Percentiles rank a stretch among this genome's conserved stretches.
Evolutionary conservation across 2,888 invertebrate genomes (phyloP).

Genomic region (Ypsolopha sequella): DNA sequence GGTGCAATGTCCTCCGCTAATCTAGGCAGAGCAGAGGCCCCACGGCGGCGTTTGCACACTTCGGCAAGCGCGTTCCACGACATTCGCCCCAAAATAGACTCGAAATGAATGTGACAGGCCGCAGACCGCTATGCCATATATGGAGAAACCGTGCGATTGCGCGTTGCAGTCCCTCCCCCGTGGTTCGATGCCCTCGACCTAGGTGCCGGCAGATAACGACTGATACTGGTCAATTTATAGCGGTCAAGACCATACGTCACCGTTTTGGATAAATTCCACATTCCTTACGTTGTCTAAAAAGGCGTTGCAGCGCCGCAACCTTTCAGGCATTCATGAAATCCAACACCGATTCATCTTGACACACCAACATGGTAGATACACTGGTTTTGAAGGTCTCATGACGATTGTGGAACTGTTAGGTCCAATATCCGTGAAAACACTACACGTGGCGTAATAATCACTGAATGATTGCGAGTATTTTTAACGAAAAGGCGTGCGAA

Average conservation of each 20-base stretch:
- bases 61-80: no score
- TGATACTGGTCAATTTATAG: slow-evolving; percentile 6
- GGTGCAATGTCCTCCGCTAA: slow-evolving; percentile 33
- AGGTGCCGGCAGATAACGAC: slow-evolving; percentile 25
- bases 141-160: slow-evolving; percentile 64
- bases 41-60: neutral
- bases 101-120: slow-evolving; percentile 40
- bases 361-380: slow-evolving; percentile 19
- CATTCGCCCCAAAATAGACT: slow-evolving; percentile 17
- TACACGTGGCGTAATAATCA: slow-evolving; percentile 66
- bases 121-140: slow-evolving; percentile 55
- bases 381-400: slow-evolving; percentile 11
- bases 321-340: slow-evolving; percentile 60
- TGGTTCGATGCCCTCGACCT: slow-evolving; percentile 57
- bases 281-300: slow-evolving; percentile 44
- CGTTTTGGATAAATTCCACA: slow-evolving; percentile 8
- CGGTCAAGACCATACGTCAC: slow-evolving; percentile 11
- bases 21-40: slow-evolving; percentile 6
- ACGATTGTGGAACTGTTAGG: slow-evolving; percentile 14
- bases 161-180: slow-evolving; percentile 45
- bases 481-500: slow-evolving; percentile 62
- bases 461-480: slow-evolving; percentile 62
- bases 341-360: slow-evolving; percentile 43
- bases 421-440: slow-evolving; percentile 31
- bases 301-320: slow-evolving; percentile 55